Evolutionary conservation across 2,113 vertebrate species (phyloP).

Genomic region (Oncorhynchus mykiss): DNA sequence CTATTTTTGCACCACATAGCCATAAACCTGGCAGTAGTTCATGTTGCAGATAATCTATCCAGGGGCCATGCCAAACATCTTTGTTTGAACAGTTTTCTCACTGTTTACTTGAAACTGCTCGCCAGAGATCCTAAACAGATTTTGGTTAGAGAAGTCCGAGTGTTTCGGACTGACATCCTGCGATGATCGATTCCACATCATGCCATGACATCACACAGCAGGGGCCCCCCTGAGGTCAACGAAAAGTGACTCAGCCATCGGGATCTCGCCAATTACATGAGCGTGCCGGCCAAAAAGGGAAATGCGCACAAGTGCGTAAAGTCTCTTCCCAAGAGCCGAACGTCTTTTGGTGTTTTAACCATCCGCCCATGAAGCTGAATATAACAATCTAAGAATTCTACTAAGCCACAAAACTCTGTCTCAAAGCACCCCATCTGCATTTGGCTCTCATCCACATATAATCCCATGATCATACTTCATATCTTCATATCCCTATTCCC

Average conservation of each 20-base stretch:
- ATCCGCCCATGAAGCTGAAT: background rate
- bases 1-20: constrained; percentile 29
- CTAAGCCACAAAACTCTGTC: background rate
- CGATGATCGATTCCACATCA: constrained; percentile 39
- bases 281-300: background rate
- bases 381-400: background rate
- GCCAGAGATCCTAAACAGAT: constrained; percentile 58
- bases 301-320: background rate
- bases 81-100: constrained; percentile 55
- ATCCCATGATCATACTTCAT: constrained; percentile 11
- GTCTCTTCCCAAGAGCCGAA: background rate
- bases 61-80: constrained; percentile 48
- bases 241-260: constrained; percentile 11
- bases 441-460: constrained; percentile 7
- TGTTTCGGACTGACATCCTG: constrained; percentile 46
- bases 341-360: background rate
- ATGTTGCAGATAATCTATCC: constrained; percentile 42
- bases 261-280: background rate
- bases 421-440: constrained; percentile 8
- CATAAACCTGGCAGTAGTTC: constrained; percentile 44
- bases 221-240: background rate
- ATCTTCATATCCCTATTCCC: background rate
- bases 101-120: constrained; percentile 61
- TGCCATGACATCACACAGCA: constrained; percentile 21
- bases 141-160: constrained; percentile 48